phyloP scores from a whole-genome alignment of 2,113 vertebrate species.

The Eidolon helvum region DNA sequence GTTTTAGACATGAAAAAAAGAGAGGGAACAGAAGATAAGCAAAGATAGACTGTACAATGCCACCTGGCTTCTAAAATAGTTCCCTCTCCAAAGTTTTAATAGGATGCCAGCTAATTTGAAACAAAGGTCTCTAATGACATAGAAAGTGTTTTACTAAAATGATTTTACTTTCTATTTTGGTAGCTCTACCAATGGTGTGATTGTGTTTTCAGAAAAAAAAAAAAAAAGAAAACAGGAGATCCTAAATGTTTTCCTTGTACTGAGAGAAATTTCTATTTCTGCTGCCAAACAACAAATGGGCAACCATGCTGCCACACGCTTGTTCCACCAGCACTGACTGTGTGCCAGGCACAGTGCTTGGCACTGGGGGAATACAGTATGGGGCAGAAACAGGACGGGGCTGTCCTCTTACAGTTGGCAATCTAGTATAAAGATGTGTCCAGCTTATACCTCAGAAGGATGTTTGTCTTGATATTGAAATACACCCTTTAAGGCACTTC shows the following conservation, averaged over 20 bases:
- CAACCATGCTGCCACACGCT: neutral
- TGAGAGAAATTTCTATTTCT: neutral
- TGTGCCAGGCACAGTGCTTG: neutral
- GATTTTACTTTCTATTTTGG: constrained; percentile 59
- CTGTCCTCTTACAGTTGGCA: neutral
- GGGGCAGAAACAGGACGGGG: neutral
- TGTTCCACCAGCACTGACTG: neutral
- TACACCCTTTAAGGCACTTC: neutral
- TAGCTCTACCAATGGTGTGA: constrained; percentile 29
- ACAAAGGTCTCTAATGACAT: constrained; percentile 62
- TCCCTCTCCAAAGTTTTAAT: constrained; percentile 17
- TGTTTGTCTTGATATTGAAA: neutral
- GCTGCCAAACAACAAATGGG: constrained; percentile 19
- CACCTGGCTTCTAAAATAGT: constrained; percentile 58
- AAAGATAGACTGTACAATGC: constrained; percentile 24
- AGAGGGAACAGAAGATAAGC: constrained; percentile 44
- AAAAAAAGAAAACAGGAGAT: constrained; percentile 4
- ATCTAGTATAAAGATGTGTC: neutral
- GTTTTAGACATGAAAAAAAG: neutral
- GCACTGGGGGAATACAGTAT: neutral
- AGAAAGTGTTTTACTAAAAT: constrained; percentile 39
- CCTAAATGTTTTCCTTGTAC: constrained; percentile 10
- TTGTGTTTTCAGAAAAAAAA: constrained; percentile 25
- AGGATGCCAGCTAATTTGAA: constrained; percentile 40
- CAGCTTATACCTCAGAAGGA: neutral